These are phyloP conservation scores for Scaptomyza cyrtandrae DNA, from an alignment of 2,888 invertebrate species.

Conservation along the genomic window DNA sequence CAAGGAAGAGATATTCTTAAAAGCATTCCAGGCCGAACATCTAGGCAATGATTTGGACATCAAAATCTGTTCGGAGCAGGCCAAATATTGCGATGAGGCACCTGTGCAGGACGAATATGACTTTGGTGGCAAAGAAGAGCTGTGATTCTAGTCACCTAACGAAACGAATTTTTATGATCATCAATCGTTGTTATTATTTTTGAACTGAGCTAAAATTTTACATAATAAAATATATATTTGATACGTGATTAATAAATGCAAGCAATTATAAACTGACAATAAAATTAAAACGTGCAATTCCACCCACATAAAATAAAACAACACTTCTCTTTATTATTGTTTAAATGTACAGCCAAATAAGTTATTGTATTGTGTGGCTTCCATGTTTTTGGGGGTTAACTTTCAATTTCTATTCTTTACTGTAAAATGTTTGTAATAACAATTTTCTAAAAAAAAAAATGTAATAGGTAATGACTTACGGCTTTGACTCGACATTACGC, in stretches of 20 bases:
- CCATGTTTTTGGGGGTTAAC: not conserved
- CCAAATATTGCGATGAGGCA: slow-evolving; percentile 85
- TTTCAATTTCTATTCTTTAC: slow-evolving; percentile 12
- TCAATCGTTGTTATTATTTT: slow-evolving; percentile 36
- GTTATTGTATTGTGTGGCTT: not conserved
- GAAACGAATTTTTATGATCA: slow-evolving; percentile 51
- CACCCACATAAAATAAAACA: not conserved
- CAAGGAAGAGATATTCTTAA: slow-evolving; percentile 81
- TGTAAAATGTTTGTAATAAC: too few relatives aligned
- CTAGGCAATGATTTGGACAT: slow-evolving; percentile 84
- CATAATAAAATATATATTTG: slow-evolving; percentile 17
- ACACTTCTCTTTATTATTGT: not conserved
- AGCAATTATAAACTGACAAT: slow-evolving; percentile 52
- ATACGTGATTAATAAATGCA: slow-evolving; percentile 29
- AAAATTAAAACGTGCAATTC: slow-evolving; percentile 58
- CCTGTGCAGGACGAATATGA: slow-evolving; percentile 83
- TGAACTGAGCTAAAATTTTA: slow-evolving; percentile 38
- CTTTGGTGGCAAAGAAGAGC: slow-evolving; percentile 82
- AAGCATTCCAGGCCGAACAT: slow-evolving; percentile 81
- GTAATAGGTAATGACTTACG: slow-evolving; percentile 20
- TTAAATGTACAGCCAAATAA: not conserved
- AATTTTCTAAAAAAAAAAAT: too few relatives aligned
- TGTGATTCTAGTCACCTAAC: slow-evolving; percentile 69
- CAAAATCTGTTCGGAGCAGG: slow-evolving; percentile 85
- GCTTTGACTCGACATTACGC: slow-evolving; percentile 34